Evolutionary conservation across 2,113 vertebrate genomes (phyloP).

Genomic region (Colinus virginianus): DNA sequence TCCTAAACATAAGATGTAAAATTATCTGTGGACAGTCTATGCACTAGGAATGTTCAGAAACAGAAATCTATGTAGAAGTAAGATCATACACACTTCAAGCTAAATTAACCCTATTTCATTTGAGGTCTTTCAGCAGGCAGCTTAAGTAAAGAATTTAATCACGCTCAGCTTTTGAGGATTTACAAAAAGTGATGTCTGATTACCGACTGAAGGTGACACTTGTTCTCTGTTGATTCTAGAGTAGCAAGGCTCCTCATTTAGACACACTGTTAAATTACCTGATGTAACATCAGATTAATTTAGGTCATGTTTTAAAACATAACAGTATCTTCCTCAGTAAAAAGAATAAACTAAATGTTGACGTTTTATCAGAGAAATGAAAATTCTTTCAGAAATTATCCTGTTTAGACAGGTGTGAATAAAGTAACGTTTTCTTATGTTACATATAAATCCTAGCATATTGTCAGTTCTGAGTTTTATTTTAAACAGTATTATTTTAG

Average conservation of each 20-base stretch:
- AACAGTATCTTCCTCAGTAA: background rate
- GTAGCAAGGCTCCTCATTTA: background rate
- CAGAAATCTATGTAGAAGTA: background rate
- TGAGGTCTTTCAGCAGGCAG: background rate
- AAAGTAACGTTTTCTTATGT: background rate
- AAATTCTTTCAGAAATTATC: slow-evolving; percentile 11
- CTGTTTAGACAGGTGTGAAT: background rate
- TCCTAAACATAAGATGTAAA: background rate
- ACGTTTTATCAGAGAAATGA: background rate
- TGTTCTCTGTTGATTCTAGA: background rate
- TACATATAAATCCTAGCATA: background rate
- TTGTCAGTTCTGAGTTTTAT: background rate
- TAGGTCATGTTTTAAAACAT: background rate
- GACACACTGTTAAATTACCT: background rate
- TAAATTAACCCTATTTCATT: background rate
- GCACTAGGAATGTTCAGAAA: background rate
- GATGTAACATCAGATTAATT: background rate
- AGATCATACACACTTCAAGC: background rate
- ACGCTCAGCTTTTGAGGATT: background rate
- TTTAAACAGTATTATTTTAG: background rate
- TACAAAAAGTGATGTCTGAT: background rate
- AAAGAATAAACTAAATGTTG: background rate
- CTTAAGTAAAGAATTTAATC: background rate
- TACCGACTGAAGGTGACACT: background rate
- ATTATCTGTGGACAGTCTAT: background rate